These are phyloP conservation scores for Hartigia nigra DNA, from an alignment of 2,888 invertebrate genomes.

Conservation along the genomic window DNA sequence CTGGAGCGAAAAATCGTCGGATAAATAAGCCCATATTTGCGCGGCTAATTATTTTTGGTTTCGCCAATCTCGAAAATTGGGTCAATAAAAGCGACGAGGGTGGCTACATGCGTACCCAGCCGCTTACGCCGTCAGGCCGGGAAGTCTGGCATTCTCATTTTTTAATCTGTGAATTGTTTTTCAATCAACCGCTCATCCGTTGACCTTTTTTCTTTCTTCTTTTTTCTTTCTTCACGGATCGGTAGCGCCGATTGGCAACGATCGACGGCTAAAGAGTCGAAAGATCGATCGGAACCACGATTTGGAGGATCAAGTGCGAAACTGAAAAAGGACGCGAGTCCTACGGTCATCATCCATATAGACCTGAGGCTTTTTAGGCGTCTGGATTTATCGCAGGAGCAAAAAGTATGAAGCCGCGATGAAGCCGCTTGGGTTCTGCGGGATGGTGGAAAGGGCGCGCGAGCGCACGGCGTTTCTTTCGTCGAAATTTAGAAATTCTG, in stretches of 20 bases:
- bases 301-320: neutral
- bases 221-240: too few relatives aligned
- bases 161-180: neutral
- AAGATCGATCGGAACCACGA: neutral
- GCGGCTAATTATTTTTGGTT: slow-evolving; percentile 61
- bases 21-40: slow-evolving; percentile 59
- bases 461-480: slow-evolving; percentile 18
- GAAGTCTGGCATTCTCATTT: neutral
- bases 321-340: neutral
- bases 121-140: neutral
- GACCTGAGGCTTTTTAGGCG: neutral
- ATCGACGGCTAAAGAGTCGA: neutral
- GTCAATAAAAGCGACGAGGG: slow-evolving; percentile 27
- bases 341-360: neutral
- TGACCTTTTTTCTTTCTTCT: slow-evolving; percentile 14
- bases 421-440: neutral
- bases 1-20: slow-evolving; percentile 59
- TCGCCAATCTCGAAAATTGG: slow-evolving; percentile 45
- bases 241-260: neutral
- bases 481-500: slow-evolving; percentile 43
- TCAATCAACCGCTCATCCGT: slow-evolving; percentile 12
- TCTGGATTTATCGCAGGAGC: neutral
- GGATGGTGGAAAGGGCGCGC: neutral
- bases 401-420: neutral
- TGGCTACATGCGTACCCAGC: neutral